phyloP scores from a whole-genome alignment of 2,888 invertebrate genomes.

The Mythimna impura region DNA sequence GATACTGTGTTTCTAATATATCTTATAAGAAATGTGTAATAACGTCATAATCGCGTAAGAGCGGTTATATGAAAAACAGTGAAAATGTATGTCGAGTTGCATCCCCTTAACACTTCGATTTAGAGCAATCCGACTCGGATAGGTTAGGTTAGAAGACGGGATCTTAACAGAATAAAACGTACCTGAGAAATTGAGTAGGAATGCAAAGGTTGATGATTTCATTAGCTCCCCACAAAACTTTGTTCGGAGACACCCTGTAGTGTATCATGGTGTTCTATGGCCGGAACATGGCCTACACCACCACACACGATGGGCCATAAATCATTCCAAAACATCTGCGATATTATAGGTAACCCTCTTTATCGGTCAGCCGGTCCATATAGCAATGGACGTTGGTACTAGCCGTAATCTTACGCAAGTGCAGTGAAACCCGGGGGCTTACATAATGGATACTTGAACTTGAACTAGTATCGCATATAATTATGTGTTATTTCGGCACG shows the following conservation, averaged over 20 bases:
- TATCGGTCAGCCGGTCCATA: constrained; percentile 19
- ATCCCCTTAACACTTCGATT: too few species aligned
- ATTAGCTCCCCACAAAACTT: too few species aligned
- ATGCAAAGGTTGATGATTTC: too few species aligned
- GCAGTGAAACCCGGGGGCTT: constrained; percentile 43
- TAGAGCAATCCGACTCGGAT: too few species aligned
- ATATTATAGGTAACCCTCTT: not conserved
- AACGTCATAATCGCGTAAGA: too few species aligned
- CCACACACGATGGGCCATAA: constrained; percentile 25
- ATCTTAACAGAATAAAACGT: too few species aligned
- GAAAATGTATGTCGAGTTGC: too few species aligned
- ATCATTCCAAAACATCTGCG: constrained; percentile 12
- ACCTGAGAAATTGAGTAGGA: too few species aligned
- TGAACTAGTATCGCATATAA: constrained; percentile 43
- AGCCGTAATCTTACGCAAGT: constrained; percentile 26
- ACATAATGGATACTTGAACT: constrained; percentile 42
- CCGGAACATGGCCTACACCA: not conserved
- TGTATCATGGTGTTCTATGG: not conserved
- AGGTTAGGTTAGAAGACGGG: too few species aligned
- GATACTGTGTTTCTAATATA: too few species aligned
- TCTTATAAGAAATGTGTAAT: too few species aligned
- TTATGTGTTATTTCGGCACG: constrained; percentile 57
- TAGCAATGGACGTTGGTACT: constrained; percentile 15
- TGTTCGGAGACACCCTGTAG: not conserved
- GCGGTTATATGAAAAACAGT: too few species aligned